Conservation (phyloP, 1,140 invertebrate genomes). For the Lepidurus couesii region DNA sequence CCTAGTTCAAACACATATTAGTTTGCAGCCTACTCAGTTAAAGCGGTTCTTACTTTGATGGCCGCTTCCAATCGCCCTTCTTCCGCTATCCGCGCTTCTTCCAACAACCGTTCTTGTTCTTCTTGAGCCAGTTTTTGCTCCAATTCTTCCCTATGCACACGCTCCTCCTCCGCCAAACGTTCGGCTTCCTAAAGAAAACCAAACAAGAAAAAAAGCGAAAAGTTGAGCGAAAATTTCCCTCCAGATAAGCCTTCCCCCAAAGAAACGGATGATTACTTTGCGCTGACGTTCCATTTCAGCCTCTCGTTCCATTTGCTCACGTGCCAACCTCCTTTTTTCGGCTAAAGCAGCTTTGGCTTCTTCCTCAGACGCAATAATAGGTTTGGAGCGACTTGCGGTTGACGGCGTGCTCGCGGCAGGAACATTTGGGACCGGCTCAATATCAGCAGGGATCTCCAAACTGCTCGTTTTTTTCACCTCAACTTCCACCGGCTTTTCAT, state of each 20-base stretch:
- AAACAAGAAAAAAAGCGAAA: slow-evolving; percentile 23
- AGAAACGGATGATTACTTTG: slow-evolving; percentile 46
- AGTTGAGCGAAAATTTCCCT: not conserved
- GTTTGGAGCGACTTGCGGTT: slow-evolving; percentile 45
- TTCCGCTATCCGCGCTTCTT: slow-evolving; percentile 63
- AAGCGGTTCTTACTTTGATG: not conserved
- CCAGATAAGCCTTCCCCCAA: not conserved
- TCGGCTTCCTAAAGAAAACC: slow-evolving; percentile 56
- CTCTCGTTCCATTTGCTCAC: slow-evolving; percentile 79
- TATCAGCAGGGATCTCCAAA: not conserved
- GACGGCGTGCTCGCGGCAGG: slow-evolving; percentile 16
- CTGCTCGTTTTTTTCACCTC: not conserved
- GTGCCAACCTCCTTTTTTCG: slow-evolving; percentile 69
- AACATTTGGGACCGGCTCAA: not conserved
- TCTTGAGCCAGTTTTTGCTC: slow-evolving; percentile 68
- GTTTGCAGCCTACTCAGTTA: slow-evolving; percentile 40
- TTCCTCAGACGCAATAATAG: slow-evolving; percentile 75
- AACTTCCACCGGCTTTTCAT: slow-evolving; percentile 38
- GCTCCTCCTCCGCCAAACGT: slow-evolving; percentile 64
- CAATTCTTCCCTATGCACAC: slow-evolving; percentile 71
- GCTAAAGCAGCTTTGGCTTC: slow-evolving; percentile 83
- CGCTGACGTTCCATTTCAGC: slow-evolving; percentile 71
- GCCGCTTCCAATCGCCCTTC: slow-evolving; percentile 57
- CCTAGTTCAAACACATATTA: slow-evolving; percentile 41
- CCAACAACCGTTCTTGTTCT: slow-evolving; percentile 61